Conservation (phyloP, 2,888 invertebrate species). For the Clepsis dumicolana region DNA sequence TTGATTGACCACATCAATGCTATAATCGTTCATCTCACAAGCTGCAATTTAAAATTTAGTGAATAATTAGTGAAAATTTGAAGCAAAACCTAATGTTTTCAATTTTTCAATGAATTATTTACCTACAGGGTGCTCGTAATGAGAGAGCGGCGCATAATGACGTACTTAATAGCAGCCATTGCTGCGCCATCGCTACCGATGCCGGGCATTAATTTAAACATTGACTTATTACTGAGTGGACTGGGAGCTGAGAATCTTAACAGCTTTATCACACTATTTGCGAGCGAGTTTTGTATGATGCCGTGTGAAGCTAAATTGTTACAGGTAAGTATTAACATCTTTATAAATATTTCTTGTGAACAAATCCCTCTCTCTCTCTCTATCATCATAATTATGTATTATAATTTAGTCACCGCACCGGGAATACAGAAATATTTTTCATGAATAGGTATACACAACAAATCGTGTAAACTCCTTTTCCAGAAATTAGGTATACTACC, state of each 20-base stretch:
- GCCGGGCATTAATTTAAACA: conserved; percentile 36
- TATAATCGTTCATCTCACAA: not conserved
- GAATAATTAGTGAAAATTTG: conserved; percentile 1
- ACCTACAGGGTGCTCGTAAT: conserved; percentile 21
- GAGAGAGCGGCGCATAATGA: conserved; percentile 39
- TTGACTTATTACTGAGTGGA: conserved; percentile 35
- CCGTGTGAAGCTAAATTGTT: too few relatives aligned
- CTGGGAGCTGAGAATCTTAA: conserved; percentile 8
- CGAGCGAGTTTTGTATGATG: too few relatives aligned
- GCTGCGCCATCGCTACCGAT: conserved; percentile 31
- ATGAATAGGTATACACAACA: too few relatives aligned
- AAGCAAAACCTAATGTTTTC: conserved; percentile 4
- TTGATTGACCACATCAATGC: not conserved
- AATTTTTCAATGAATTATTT: conserved; percentile 15
- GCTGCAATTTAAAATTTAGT: conserved; percentile 5
- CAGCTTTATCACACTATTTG: too few relatives aligned
- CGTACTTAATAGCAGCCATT: conserved; percentile 26
- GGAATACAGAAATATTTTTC: too few relatives aligned
- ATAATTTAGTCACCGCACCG: too few relatives aligned
- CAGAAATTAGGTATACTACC: too few relatives aligned
- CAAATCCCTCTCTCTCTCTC: too few relatives aligned
- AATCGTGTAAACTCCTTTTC: too few relatives aligned
- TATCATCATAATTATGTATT: too few relatives aligned
- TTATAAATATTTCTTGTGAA: too few relatives aligned
- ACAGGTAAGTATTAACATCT: too few relatives aligned